These are phyloP conservation scores for Podarcis raffonei DNA, from an alignment of 2,113 vertebrate species.

Conservation along the genomic window DNA sequence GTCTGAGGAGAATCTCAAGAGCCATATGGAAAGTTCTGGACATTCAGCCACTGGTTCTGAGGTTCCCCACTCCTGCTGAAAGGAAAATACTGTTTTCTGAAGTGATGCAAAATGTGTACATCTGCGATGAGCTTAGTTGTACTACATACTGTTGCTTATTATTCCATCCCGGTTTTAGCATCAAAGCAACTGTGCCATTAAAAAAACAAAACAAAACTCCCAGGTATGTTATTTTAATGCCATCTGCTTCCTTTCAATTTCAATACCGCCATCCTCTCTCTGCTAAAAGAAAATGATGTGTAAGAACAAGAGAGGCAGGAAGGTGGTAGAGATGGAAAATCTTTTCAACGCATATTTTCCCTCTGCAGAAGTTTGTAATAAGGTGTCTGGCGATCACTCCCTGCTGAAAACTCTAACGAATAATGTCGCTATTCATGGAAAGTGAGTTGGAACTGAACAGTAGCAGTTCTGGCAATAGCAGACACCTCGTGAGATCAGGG, in stretches of 20 bases:
- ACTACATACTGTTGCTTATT: conserved; percentile 61
- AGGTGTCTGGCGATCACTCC: conserved; percentile 63
- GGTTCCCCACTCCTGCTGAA: too few species aligned
- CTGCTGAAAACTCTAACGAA: conserved; percentile 57
- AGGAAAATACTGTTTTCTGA: conserved; percentile 3
- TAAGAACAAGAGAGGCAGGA: conserved; percentile 61
- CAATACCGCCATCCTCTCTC: conserved; percentile 62
- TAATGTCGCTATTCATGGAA: conserved; percentile 27
- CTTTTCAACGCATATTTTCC: conserved; percentile 59
- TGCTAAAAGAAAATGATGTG: conserved; percentile 71
- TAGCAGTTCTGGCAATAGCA: not conserved
- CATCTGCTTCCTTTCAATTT: conserved; percentile 68
- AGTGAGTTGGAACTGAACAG: conserved; percentile 49
- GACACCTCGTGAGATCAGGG: not conserved
- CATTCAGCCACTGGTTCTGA: too few species aligned
- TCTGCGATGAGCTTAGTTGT: conserved; percentile 57
- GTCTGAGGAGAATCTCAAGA: too few species aligned
- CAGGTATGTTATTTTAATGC: conserved; percentile 70
- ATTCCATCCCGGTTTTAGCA: conserved; percentile 64
- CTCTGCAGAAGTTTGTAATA: conserved; percentile 68
- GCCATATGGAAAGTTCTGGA: too few species aligned
- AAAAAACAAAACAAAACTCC: conserved; percentile 70
- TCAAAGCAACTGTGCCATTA: conserved; percentile 71
- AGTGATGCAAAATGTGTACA: conserved; percentile 35
- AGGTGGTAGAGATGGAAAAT: conserved; percentile 64